phyloP scores from a whole-genome alignment of 2,113 vertebrate species.

The Larimichthys crocea region DNA sequence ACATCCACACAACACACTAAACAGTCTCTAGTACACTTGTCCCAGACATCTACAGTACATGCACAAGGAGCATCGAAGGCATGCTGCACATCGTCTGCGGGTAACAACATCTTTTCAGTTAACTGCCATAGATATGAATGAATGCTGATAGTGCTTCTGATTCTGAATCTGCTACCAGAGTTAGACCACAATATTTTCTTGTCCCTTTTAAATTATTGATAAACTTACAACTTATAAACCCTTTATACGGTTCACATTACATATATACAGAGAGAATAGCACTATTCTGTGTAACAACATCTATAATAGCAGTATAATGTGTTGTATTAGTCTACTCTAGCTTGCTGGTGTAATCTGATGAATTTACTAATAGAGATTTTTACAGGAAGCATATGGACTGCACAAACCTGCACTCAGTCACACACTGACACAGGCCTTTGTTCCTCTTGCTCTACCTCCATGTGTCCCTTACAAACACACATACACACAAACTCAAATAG shows the following conservation, averaged over 20 bases:
- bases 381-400: slow-evolving; percentile 27
- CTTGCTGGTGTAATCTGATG: slow-evolving; percentile 19
- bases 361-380: slow-evolving; percentile 39
- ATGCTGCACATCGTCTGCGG: not conserved
- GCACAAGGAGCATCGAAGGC: not conserved
- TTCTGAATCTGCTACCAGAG: not conserved
- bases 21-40: not conserved
- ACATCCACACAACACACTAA: not conserved
- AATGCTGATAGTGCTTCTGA: not conserved
- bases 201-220: not conserved
- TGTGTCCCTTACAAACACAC: slow-evolving; percentile 1
- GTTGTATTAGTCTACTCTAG: not conserved
- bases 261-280: not conserved
- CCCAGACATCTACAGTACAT: not conserved
- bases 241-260: not conserved
- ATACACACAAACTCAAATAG: slow-evolving; percentile 35
- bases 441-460: slow-evolving; percentile 6
- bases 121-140: slow-evolving; percentile 1
- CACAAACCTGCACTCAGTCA: slow-evolving; percentile 5
- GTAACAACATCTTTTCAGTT: slow-evolving; percentile 1
- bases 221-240: not conserved
- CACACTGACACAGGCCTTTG: not conserved
- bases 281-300: not conserved
- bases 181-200: not conserved
- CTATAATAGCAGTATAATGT: slow-evolving; percentile 5